Base-by-base conservation (phyloP, 2,113 vertebrate species). In the Gila orcuttii region DNA sequence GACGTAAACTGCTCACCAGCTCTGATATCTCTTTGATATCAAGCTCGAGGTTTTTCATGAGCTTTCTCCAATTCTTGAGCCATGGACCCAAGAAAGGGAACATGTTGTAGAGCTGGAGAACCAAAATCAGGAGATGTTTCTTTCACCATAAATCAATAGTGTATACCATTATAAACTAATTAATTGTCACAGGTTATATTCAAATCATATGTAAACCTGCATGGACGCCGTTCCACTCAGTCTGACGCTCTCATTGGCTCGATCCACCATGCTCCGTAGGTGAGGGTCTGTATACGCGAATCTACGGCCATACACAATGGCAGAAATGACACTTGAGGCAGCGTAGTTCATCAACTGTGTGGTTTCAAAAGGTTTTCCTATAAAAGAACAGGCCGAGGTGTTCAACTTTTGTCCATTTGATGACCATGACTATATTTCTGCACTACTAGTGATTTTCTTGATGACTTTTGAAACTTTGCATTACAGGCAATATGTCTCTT, bases 101-200 rank as follows among this genome's bases (percentile, higher is more conserved):
- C 89, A 92, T 91, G 89, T 94, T 94, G 88, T 92, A 94, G 15
- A 94, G 45, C 94, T 94, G 87, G 83, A 76, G 17, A 69, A 33
- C 19, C 52, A 69, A 55, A 36, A 52, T 17, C 9, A 36, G 3
- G 31, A 42, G 21, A 74, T 74, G 17, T 68, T 25, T 68, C 3
- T 15, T 31, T 15, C 3, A 69, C 31, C 7, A 69, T n/a, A 47
- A 2, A 12, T 39, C 23, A 74, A 74, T 45, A 45, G 0, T 28
- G 6, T 77, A 52, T 76, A 3, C 11, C 21, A 15, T 12, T 50
- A 7, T 76, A 50, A n/a, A 52, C 42, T 5, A 57, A 12, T 57
- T 57, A 21, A 21, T 57, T 57, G 19, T 21, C 55, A 52, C 36
- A 77, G 28, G 23, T 33, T 15, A 85, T 31, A 36, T 82, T 45